Percentiles rank a stretch among this genome's conserved stretches.
These are phyloP conservation scores for Drosophila dives DNA, from an alignment of 2,888 invertebrate genomes.

Conservation along the genomic window DNA sequence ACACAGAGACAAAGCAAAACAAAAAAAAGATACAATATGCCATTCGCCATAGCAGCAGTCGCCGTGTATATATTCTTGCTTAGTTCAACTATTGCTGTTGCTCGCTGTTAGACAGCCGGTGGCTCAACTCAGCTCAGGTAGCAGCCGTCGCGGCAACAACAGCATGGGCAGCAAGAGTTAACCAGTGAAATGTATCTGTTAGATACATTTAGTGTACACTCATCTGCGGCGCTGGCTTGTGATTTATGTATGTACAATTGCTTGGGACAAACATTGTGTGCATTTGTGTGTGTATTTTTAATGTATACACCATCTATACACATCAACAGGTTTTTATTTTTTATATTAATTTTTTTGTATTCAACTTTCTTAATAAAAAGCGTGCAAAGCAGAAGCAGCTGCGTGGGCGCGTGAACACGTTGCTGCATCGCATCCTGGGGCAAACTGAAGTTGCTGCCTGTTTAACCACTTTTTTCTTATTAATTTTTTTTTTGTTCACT, in stretches of 20 bases:
- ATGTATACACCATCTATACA: constrained; percentile 1
- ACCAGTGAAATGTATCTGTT: constrained; percentile 73
- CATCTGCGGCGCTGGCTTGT: constrained; percentile 56
- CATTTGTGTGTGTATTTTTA: constrained; percentile 4
- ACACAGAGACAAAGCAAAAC: not conserved
- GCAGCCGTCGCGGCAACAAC: constrained; percentile 34
- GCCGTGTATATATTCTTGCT: constrained; percentile 28
- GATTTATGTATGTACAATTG: constrained; percentile 52
- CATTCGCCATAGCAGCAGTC: constrained; percentile 39
- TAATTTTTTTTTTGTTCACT: constrained; percentile 20
- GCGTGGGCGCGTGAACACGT: constrained; percentile 69
- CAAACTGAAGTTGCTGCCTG: constrained; percentile 29
- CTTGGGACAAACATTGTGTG: constrained; percentile 20
- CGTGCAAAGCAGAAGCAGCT: constrained; percentile 22
- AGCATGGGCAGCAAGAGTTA: constrained; percentile 23
- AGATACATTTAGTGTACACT: constrained; percentile 70
- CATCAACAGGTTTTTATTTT: constrained; percentile 62
- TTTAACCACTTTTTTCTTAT: constrained; percentile 5
- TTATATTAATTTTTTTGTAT: not conserved
- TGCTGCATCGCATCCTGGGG: constrained; percentile 71
- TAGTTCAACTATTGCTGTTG: constrained; percentile 51
- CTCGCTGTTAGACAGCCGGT: constrained; percentile 62
- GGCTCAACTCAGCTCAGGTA: constrained; percentile 62
- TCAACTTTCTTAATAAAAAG: constrained; percentile 53
- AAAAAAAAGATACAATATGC: constrained; percentile 42